phyloP scores from a whole-genome alignment of 2,888 invertebrate genomes.

The Thera obeliscata region DNA sequence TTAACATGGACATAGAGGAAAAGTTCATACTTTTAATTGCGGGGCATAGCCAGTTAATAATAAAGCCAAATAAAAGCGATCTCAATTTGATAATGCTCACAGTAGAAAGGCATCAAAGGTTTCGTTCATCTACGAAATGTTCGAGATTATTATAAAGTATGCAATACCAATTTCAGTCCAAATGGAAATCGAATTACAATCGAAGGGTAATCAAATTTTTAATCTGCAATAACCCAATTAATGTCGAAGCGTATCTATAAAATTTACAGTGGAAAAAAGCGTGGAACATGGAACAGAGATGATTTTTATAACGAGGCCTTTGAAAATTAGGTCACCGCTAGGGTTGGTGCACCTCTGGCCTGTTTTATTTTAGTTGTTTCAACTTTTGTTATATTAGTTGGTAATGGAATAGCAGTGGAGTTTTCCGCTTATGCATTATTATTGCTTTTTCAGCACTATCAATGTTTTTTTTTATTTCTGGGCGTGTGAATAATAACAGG shows the following conservation, averaged over 20 bases:
- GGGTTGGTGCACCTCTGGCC: conserved; percentile 23
- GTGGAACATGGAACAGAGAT: conserved; percentile 35
- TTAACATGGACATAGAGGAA: too few species aligned
- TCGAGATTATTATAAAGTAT: conserved; percentile 45
- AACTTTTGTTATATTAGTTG: conserved; percentile 1
- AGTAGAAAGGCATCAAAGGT: conserved; percentile 26
- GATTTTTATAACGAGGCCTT: conserved; percentile 47
- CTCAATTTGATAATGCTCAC: too few species aligned
- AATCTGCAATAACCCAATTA: conserved; percentile 48
- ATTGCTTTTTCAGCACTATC: too few species aligned
- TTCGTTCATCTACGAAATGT: conserved; percentile 24
- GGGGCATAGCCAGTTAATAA: too few species aligned
- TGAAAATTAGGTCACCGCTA: conserved; percentile 48
- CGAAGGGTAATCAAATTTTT: conserved; percentile 47
- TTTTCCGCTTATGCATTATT: too few species aligned
- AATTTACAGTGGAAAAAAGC: conserved; percentile 36
- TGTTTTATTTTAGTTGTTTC: conserved; percentile 14
- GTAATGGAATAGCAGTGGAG: too few species aligned
- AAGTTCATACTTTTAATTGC: too few species aligned
- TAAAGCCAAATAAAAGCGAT: too few species aligned
- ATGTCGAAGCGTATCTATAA: conserved; percentile 36
- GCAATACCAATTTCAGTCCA: conserved; percentile 44
- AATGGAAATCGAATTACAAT: conserved; percentile 47
- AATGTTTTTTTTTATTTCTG: too few species aligned
- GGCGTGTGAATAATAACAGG: too few species aligned